Evolutionary conservation across 2,888 invertebrate genomes (phyloP).

Genomic region (Aphodius sticticus): DNA sequence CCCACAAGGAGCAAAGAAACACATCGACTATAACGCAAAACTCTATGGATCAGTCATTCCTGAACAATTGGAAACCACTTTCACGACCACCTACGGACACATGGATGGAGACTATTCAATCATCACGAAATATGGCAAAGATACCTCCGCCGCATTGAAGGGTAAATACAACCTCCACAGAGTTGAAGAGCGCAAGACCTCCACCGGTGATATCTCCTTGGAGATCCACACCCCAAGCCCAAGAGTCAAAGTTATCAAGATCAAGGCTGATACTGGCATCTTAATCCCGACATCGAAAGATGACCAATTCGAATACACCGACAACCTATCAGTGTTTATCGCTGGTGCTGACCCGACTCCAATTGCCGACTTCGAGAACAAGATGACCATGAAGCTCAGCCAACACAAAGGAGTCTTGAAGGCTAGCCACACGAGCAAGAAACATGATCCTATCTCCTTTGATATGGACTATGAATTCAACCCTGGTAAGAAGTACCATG

Average conservation of each 20-base stretch:
- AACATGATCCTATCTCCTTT: constrained; percentile 56
- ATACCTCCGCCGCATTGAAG: constrained; percentile 49
- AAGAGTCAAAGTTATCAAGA: constrained; percentile 66
- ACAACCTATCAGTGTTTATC: constrained; percentile 46
- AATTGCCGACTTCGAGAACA: constrained; percentile 66
- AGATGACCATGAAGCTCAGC: constrained; percentile 29
- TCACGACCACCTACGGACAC: constrained; percentile 45
- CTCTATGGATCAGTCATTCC: constrained; percentile 56
- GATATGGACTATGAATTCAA: constrained; percentile 55
- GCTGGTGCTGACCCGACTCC: constrained; percentile 58
- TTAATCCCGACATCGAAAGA: constrained; percentile 50
- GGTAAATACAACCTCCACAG: constrained; percentile 35
- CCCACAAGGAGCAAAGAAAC: constrained; percentile 51
- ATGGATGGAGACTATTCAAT: constrained; percentile 44
- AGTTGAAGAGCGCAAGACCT: constrained; percentile 55
- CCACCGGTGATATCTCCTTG: constrained; percentile 60
- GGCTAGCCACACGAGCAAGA: constrained; percentile 56
- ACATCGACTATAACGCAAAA: constrained; percentile 48
- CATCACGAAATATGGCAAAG: constrained; percentile 50
- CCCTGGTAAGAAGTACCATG: constrained; percentile 46
- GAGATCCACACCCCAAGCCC: constrained; percentile 66
- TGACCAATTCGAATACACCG: constrained; percentile 45
- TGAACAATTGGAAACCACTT: constrained; percentile 52
- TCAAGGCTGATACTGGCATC: constrained; percentile 53
- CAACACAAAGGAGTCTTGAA: constrained; percentile 41